Evolutionary conservation across 37 sponge, comb jelly and placozoan species (phyloP).

Genomic region (Halisarca cf. caerulea): DNA sequence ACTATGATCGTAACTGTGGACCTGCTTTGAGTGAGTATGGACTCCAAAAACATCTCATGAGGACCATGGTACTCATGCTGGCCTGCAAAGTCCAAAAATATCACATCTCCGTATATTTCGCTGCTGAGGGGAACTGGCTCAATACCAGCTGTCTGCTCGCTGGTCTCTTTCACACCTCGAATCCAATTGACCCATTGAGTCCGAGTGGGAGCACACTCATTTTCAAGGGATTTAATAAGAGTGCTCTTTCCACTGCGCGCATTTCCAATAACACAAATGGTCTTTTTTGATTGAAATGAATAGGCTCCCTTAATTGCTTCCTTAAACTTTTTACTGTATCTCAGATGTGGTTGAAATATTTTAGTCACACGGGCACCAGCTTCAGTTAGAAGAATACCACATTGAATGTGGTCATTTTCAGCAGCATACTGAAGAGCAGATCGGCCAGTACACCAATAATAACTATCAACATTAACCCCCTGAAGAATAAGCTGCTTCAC

Average conservation of each 20-base stretch:
- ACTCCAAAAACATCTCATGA: conserved; percentile 16
- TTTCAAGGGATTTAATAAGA: not conserved
- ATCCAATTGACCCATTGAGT: too few relatives aligned
- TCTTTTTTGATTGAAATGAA: not conserved
- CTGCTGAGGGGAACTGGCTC: not conserved
- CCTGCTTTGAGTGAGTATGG: not conserved
- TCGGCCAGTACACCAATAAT: too few relatives aligned
- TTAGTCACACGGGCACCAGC: too few relatives aligned
- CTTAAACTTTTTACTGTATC: conserved; percentile 44
- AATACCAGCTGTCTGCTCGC: too few relatives aligned
- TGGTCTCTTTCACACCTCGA: too few relatives aligned
- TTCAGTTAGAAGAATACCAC: too few relatives aligned
- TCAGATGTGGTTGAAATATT: too few relatives aligned
- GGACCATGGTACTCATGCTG: conserved; percentile 3
- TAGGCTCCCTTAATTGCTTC: conserved; percentile 43
- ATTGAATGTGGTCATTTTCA: too few relatives aligned
- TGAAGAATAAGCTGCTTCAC: too few relatives aligned
- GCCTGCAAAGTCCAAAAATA: conserved; percentile 30
- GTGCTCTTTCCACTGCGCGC: not conserved
- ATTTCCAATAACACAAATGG: not conserved
- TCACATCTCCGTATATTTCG: not conserved
- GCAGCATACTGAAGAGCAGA: too few relatives aligned
- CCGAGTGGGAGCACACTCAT: too few relatives aligned
- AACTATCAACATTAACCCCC: too few relatives aligned
- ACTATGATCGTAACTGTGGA: not conserved